Conservation (phyloP, 2,888 invertebrate species). For the Chydorus sphaericus region DNA sequence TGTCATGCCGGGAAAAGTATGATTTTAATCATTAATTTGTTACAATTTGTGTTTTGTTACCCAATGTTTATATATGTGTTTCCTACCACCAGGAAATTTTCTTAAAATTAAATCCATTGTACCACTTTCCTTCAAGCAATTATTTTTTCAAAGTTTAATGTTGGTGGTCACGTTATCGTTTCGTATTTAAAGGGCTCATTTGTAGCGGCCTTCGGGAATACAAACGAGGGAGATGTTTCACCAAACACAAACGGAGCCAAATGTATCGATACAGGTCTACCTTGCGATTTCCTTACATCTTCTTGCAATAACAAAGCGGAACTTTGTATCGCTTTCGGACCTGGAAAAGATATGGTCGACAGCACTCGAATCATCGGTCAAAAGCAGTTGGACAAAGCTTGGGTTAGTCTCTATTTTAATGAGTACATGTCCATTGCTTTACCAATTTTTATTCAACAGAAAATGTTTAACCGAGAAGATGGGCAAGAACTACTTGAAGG, state of each 20-base stretch:
- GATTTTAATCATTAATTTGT: too few relatives aligned
- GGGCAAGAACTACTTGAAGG: constrained; percentile 40
- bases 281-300: constrained; percentile 57
- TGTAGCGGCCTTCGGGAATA: constrained; percentile 81
- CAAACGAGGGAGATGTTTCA: constrained; percentile 83
- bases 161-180: too few relatives aligned
- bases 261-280: constrained; percentile 55
- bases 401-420: too few relatives aligned
- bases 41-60: too few relatives aligned
- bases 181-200: constrained; percentile 47
- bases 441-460: constrained; percentile 26
- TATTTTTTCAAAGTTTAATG: not conserved
- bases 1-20: constrained; percentile 54
- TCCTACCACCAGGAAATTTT: too few relatives aligned
- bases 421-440: too few relatives aligned
- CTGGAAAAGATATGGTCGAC: constrained; percentile 78
- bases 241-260: constrained; percentile 76
- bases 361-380: constrained; percentile 78
- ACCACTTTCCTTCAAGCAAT: not conserved
- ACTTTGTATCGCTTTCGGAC: constrained; percentile 72
- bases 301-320: constrained; percentile 51
- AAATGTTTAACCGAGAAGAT: constrained; percentile 20
- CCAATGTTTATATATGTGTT: too few relatives aligned
- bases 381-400: constrained; percentile 55
- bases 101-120: too few relatives aligned